Evolutionary conservation across 1,140 invertebrate genomes (phyloP).

Genomic region (Drosophila albomicans): DNA sequence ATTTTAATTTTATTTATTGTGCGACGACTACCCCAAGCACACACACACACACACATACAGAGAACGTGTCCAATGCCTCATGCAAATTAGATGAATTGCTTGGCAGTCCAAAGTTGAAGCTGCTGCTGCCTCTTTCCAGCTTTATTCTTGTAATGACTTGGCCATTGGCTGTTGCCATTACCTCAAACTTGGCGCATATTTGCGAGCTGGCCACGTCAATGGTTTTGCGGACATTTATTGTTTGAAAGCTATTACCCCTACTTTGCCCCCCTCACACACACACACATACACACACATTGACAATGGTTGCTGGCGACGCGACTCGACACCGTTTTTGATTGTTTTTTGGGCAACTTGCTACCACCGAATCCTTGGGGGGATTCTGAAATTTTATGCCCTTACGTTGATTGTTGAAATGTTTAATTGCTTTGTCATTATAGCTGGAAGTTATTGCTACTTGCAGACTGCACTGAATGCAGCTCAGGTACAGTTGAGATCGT

Average conservation of each 20-base stretch:
- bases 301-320: constrained; percentile 52
- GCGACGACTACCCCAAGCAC: constrained; percentile 66
- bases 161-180: constrained; percentile 57
- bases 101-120: constrained; percentile 70
- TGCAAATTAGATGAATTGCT: constrained; percentile 85
- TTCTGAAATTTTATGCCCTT: constrained; percentile 52
- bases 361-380: neutral
- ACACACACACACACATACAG: constrained; percentile 4
- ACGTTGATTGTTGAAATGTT: constrained; percentile 74
- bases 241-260: constrained; percentile 85
- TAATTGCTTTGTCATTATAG: constrained; percentile 83
- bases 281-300: constrained; percentile 21
- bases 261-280: neutral
- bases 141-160: constrained; percentile 69
- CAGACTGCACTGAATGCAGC: constrained; percentile 27
- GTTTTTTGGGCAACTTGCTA: constrained; percentile 63
- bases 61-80: constrained; percentile 56
- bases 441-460: constrained; percentile 78
- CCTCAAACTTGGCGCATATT: constrained; percentile 53
- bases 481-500: constrained; percentile 37
- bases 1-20: constrained; percentile 85
- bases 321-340: constrained; percentile 84
- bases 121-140: constrained; percentile 44
- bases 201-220: constrained; percentile 78
- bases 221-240: constrained; percentile 85